Percentiles rank a stretch among this genome's conserved stretches.
These are phyloP conservation scores for Charaxes varanes DNA, from an alignment of 1,140 invertebrate species.

Conservation along the genomic window DNA sequence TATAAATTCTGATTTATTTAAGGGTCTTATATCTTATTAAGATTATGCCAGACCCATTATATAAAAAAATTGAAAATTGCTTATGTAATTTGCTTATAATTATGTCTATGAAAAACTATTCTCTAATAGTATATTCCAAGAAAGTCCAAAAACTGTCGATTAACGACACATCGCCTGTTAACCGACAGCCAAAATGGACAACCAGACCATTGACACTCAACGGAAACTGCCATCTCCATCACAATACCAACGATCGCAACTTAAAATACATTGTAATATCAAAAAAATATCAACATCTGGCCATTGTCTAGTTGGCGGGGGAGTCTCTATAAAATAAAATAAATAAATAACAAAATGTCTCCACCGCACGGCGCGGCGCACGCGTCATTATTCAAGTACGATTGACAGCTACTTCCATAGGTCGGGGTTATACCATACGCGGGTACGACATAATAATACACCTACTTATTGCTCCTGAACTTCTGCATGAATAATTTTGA, in stretches of 20 bases:
- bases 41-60: too few relatives aligned
- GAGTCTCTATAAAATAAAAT: conserved; percentile 61
- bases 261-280: conserved; percentile 62
- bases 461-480: conserved; percentile 58
- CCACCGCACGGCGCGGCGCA: conserved; percentile 31
- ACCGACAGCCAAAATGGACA: conserved; percentile 19
- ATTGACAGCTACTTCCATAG: conserved; percentile 69
- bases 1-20: too few relatives aligned
- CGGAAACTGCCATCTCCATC: conserved; percentile 31
- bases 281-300: conserved; percentile 71
- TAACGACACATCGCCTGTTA: conserved; percentile 18
- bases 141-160: too few relatives aligned
- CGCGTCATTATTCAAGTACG: conserved; percentile 64
- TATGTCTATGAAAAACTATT: too few relatives aligned
- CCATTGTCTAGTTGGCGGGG: conserved; percentile 62
- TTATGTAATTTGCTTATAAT: too few relatives aligned
- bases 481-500: conserved; percentile 35
- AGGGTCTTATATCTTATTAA: too few relatives aligned
- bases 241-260: conserved; percentile 29
- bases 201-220: conserved; percentile 22
- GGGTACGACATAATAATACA: conserved; percentile 59
- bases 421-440: too few relatives aligned
- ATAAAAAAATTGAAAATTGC: too few relatives aligned
- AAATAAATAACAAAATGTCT: conserved; percentile 54
- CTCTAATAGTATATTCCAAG: too few relatives aligned